phyloP scores from a whole-genome alignment of 2,888 invertebrate genomes.

The Melanotus villosus region DNA sequence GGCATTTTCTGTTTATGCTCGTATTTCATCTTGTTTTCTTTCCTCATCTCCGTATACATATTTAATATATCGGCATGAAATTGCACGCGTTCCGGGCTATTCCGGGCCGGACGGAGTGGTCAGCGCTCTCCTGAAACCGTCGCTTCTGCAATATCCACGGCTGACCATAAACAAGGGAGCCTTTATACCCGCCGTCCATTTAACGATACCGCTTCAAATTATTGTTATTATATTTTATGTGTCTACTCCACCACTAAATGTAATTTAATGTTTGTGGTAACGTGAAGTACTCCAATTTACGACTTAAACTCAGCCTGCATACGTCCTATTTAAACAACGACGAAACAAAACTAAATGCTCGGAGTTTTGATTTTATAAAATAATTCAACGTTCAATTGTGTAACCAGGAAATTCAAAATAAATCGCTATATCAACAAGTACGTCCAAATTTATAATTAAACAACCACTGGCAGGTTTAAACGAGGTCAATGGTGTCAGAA shows the following conservation, averaged over 20 bases:
- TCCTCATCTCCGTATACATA: conserved; percentile 51
- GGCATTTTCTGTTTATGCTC: conserved; percentile 48
- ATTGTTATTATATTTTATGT: conserved; percentile 60
- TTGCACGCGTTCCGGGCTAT: conserved; percentile 56
- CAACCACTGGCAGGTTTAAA: conserved; percentile 39
- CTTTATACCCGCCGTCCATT: conserved; percentile 58
- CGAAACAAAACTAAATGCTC: background rate
- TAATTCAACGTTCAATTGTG: background rate
- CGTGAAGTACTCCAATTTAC: conserved; percentile 12
- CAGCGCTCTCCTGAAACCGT: conserved; percentile 51
- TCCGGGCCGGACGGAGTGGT: conserved; percentile 57
- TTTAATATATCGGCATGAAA: conserved; percentile 58
- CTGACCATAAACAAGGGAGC: conserved; percentile 58
- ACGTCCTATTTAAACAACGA: background rate
- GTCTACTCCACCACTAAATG: conserved; percentile 46
- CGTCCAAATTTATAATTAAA: conserved; percentile 33
- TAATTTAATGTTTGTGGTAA: conserved; percentile 38
- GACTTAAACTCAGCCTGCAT: background rate
- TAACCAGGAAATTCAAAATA: background rate
- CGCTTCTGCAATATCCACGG: conserved; percentile 55
- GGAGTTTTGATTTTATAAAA: background rate
- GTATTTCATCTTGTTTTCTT: conserved; percentile 52
- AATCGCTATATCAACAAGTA: conserved; percentile 38
- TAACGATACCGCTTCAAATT: conserved; percentile 60
- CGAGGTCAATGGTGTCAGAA: conserved; percentile 44